These are phyloP conservation scores for Choristoneura rosaceana DNA, from an alignment of 2,888 invertebrate genomes.

Conservation along the genomic window DNA sequence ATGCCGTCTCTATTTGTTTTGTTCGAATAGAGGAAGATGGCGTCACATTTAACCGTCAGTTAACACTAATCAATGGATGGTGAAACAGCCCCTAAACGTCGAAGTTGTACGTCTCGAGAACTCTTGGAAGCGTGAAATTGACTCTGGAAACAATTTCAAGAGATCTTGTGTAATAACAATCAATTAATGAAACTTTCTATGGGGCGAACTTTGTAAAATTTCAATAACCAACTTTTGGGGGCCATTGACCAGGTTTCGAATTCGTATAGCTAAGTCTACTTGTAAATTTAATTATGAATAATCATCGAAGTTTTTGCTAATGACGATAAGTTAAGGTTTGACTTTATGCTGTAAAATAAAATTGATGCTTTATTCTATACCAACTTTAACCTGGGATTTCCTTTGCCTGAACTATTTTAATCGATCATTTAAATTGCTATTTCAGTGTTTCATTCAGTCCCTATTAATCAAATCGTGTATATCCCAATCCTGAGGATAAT, in stretches of 20 bases:
- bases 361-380: background rate
- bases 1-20: too few relatives aligned
- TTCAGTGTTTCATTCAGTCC: too few relatives aligned
- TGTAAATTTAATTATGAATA: background rate
- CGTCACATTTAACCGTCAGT: too few relatives aligned
- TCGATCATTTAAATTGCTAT: too few relatives aligned
- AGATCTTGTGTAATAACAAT: slow-evolving; percentile 34
- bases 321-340: background rate
- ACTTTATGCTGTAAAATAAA: background rate
- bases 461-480: too few relatives aligned
- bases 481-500: too few relatives aligned
- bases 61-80: too few relatives aligned
- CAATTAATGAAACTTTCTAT: slow-evolving; percentile 30
- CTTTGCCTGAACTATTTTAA: too few relatives aligned
- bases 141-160: slow-evolving; percentile 20
- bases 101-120: background rate
- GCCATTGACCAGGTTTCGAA: slow-evolving; percentile 15
- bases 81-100: too few relatives aligned
- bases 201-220: slow-evolving; percentile 15
- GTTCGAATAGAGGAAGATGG: too few relatives aligned
- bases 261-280: background rate
- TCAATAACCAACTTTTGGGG: slow-evolving; percentile 16
- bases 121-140: slow-evolving; percentile 20
- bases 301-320: background rate
- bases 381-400: too few relatives aligned